phyloP scores from a whole-genome alignment of 2,888 invertebrate species.

The Torymus tubicola region DNA sequence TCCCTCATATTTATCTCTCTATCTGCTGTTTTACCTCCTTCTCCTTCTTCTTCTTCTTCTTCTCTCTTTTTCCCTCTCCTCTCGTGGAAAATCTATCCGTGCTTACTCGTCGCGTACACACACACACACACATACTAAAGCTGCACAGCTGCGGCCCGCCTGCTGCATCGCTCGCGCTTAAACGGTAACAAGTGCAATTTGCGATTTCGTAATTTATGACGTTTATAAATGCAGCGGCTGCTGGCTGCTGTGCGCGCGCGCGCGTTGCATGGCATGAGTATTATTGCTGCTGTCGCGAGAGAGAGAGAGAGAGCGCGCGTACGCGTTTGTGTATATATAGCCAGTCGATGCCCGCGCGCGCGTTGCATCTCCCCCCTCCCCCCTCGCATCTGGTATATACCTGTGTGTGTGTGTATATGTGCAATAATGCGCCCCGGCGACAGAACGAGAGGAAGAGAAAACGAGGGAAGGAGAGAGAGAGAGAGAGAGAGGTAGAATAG shows the following conservation, averaged over 20 bases:
- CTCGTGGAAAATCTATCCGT: too few relatives aligned
- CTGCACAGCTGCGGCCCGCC: too few relatives aligned
- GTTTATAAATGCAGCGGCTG: conserved; percentile 56
- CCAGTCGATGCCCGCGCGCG: conserved; percentile 25
- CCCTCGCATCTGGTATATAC: conserved; percentile 47
- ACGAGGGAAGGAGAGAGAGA: not conserved
- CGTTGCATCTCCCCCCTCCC: conserved; percentile 16
- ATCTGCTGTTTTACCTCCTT: too few relatives aligned
- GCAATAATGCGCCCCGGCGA: conserved; percentile 50
- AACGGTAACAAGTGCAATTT: conserved; percentile 59
- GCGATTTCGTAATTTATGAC: conserved; percentile 59
- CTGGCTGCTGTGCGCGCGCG: not conserved
- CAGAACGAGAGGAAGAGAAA: not conserved
- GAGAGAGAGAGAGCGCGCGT: too few relatives aligned
- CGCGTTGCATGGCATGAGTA: conserved; percentile 49
- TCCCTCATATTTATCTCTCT: too few relatives aligned
- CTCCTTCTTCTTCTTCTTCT: too few relatives aligned
- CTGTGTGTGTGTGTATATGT: not conserved
- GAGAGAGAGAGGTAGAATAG: conserved; percentile 2
- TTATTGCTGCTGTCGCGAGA: conserved; percentile 51
- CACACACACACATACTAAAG: not conserved
- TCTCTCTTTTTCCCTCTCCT: too few relatives aligned
- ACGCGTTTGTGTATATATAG: not conserved
- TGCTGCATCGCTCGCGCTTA: conserved; percentile 20
- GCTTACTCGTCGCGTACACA: too few relatives aligned